Conservation (phyloP, 2,888 invertebrate genomes). For the Trypoxylon attenuatum region DNA sequence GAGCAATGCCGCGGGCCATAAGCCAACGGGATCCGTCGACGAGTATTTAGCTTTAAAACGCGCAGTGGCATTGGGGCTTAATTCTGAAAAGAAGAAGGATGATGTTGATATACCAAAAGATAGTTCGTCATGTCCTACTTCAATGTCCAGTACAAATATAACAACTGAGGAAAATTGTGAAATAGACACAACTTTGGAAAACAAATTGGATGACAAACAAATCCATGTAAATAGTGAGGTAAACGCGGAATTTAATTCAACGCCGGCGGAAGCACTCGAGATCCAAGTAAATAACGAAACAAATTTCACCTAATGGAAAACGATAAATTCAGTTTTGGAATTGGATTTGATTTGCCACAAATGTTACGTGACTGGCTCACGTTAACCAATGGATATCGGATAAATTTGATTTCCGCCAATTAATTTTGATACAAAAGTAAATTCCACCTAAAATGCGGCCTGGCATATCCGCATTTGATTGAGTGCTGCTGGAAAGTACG, state of each 20-base stretch:
- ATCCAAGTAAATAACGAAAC: neutral
- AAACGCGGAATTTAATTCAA: neutral
- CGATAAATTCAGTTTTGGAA: neutral
- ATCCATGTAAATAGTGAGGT: neutral
- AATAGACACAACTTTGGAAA: neutral
- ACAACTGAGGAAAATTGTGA: neutral
- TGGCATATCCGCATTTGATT: too few relatives aligned
- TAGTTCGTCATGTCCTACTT: too few relatives aligned
- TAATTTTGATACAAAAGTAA: too few relatives aligned
- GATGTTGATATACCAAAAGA: neutral
- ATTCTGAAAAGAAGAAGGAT: constrained; percentile 4
- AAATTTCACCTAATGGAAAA: constrained; percentile 10
- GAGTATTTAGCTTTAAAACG: constrained; percentile 70
- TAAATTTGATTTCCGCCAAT: too few relatives aligned
- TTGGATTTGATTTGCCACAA: neutral
- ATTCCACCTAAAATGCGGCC: too few relatives aligned
- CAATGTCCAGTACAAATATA: too few relatives aligned
- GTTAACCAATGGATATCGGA: too few relatives aligned
- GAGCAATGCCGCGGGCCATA: constrained; percentile 34
- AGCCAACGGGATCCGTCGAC: constrained; percentile 69
- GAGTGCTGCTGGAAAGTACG: too few relatives aligned
- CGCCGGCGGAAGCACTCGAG: neutral
- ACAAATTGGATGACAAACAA: neutral
- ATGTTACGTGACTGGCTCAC: too few relatives aligned
- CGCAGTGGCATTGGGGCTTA: constrained; percentile 7